Conservation (phyloP, 2,797 vertebrate genomes). For the Anguilla obscura region DNA sequence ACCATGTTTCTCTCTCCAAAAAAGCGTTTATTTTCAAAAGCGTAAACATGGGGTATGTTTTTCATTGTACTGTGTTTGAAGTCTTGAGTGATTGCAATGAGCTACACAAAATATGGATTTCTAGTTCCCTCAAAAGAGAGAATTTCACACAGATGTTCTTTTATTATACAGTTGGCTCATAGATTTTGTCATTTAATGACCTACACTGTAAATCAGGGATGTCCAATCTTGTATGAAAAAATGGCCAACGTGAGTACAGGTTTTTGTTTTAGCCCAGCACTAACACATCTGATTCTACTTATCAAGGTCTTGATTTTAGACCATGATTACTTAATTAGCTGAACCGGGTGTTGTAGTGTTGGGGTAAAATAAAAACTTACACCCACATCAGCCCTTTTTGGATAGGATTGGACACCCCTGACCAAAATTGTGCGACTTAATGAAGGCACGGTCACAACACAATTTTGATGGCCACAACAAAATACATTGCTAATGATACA, state of each 20-base stretch:
- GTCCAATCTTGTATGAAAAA: not conserved
- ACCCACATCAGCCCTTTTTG: not conserved
- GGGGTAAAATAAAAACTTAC: not conserved
- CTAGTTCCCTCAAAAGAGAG: constrained; percentile 45
- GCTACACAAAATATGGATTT: constrained; percentile 23
- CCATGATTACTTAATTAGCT: not conserved
- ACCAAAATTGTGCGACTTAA: too few species aligned
- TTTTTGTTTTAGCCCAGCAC: not conserved
- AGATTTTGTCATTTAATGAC: constrained; percentile 40
- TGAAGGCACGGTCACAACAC: too few species aligned
- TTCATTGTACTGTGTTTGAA: constrained; percentile 54
- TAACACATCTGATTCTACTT: too few species aligned
- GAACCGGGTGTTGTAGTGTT: not conserved
- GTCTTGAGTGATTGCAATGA: constrained; percentile 45
- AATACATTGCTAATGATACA: not conserved
- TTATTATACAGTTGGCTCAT: constrained; percentile 37
- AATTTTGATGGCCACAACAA: not conserved
- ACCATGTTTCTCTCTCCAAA: constrained; percentile 51
- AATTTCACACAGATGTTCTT: constrained; percentile 10
- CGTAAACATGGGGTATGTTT: constrained; percentile 57
- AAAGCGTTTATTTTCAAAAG: constrained; percentile 48
- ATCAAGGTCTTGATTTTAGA: too few species aligned
- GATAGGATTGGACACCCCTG: too few species aligned
- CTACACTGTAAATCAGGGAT: not conserved
- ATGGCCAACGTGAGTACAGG: not conserved